Conservation (phyloP, 2,888 invertebrate species). For the Phlogophora meticulosa region DNA sequence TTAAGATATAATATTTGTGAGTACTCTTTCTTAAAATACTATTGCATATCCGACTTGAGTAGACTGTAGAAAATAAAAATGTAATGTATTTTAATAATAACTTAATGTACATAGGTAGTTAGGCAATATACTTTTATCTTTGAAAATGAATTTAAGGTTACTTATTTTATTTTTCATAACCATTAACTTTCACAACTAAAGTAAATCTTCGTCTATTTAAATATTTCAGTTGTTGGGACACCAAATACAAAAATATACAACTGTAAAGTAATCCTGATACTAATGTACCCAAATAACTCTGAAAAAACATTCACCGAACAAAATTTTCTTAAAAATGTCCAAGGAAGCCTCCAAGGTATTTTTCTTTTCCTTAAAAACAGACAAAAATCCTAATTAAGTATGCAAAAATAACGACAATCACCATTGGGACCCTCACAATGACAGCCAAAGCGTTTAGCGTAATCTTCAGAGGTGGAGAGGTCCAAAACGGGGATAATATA, state of each 20-base stretch:
- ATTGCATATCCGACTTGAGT: too few species aligned
- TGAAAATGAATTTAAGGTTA: too few species aligned
- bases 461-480: slow-evolving; percentile 59
- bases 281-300: background rate
- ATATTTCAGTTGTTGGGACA: too few species aligned
- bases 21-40: too few species aligned
- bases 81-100: too few species aligned
- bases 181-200: too few species aligned
- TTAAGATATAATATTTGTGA: too few species aligned
- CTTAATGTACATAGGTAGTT: too few species aligned
- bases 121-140: too few species aligned
- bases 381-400: slow-evolving; percentile 61
- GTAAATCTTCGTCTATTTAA: too few species aligned
- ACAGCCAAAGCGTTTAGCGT: slow-evolving; percentile 68
- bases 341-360: slow-evolving; percentile 9
- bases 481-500: slow-evolving; percentile 58
- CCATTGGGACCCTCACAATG: slow-evolving; percentile 64
- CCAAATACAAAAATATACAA: background rate
- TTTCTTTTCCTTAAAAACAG: slow-evolving; percentile 28
- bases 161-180: too few species aligned
- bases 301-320: slow-evolving; percentile 27
- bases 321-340: slow-evolving; percentile 14
- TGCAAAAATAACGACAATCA: slow-evolving; percentile 71
- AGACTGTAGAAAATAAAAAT: too few species aligned
- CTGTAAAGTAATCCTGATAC: background rate